Evolutionary conservation across 92 coral and sea anemone genomes (phyloP).

Genomic region (Diadumene lineata): DNA sequence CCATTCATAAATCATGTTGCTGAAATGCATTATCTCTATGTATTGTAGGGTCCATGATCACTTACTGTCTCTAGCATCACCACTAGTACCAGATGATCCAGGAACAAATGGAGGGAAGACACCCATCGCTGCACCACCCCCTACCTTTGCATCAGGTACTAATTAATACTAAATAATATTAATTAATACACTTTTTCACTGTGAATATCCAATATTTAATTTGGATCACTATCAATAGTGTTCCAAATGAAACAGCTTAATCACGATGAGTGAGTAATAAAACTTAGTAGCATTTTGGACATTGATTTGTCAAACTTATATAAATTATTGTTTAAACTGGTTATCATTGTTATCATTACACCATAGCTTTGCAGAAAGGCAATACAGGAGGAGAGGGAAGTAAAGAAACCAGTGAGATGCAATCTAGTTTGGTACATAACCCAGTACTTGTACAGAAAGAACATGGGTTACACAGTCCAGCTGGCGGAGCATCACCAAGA

Average conservation of each 20-base stretch:
- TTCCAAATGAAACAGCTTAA: no score
- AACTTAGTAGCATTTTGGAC: no score
- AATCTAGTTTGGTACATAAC: conserved; percentile 43
- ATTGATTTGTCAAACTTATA: no score
- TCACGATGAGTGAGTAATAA: no score
- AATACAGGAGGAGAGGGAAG: conserved; percentile 39
- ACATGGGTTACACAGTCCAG: conserved; percentile 61
- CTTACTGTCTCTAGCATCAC: conserved; percentile 85
- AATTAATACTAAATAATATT: background rate
- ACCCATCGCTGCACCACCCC: conserved; percentile 86
- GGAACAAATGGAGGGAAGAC: conserved; percentile 81
- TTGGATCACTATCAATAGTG: no score
- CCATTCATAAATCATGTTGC: no score
- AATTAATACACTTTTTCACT: no score
- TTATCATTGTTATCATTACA: background rate
- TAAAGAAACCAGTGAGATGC: conserved; percentile 59
- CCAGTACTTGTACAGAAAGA: conserved; percentile 72
- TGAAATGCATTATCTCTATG: no score
- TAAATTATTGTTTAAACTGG: background rate
- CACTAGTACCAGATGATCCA: conserved; percentile 76
- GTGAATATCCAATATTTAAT: no score
- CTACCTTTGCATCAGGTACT: conserved; percentile 96
- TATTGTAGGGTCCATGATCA: conserved; percentile 91
- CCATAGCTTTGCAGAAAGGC: conserved; percentile 88
- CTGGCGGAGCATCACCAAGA: conserved; percentile 72